Base-by-base conservation (phyloP, 2,888 invertebrate species). In the Keiferia lycopersicella region DNA sequence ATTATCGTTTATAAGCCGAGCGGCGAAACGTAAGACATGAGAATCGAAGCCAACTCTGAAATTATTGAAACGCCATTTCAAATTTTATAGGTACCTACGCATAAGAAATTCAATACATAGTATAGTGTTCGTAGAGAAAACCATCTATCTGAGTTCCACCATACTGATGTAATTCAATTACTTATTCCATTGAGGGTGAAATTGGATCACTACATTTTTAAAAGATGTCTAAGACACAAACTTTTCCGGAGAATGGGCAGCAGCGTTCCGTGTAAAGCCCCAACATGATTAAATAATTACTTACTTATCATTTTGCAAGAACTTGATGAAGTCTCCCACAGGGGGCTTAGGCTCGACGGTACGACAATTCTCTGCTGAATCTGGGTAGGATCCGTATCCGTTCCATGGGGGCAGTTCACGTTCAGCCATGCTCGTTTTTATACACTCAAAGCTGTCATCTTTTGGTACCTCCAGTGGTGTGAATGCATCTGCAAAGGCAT, bases 341-440 rank as follows among this genome's bases (percentile, higher is more conserved):
- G 96, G 96, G 1, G 96, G 91, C 79, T 96, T 96, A 0, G 96
- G 96, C 71, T 96, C 94, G 0, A 98, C 94, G 0, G 95, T 95
- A 60, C 94, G 93, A 78, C 98, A 98, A 78, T 97, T 98, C 71
- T 95, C 95, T 10, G 97, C 96, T 0, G 98, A 98, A 80, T 98
- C 98, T 67, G 97, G 97, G 78, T 96, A 96, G 0, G 95, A 94
- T 0, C 98, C 98, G 85, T 95, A 97, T 2, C 98, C 98, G 78
- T 98, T 98, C 94, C 96, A 98, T 0, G 98, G 98, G 0, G 98
- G 98, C 56, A 96, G 78, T 69, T 93, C 83, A 1, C 93, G 83
- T 22, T 92, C 84, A 3, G 80, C 77, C 56, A 87, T 67, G 1
- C 71, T 76, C 60, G 84, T 74, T 64, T 85, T 73, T 11, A 87